Evolutionary conservation across 2,113 vertebrate species (phyloP).

Genomic region (Oostethus manadensis): DNA sequence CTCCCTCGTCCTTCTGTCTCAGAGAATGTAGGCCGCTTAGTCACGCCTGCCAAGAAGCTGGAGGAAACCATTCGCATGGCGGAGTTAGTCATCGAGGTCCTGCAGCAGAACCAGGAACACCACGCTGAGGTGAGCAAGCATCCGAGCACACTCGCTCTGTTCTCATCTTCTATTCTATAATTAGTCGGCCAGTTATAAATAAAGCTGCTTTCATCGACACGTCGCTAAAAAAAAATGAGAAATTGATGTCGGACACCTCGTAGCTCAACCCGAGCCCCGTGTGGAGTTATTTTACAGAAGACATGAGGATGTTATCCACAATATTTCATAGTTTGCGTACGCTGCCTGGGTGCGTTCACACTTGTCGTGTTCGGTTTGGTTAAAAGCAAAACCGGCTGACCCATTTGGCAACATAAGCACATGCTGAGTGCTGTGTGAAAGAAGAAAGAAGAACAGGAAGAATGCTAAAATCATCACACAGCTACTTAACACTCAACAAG

Average conservation of each 20-base stretch:
- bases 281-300: background rate
- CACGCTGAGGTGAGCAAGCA: slow-evolving; percentile 94
- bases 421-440: no score
- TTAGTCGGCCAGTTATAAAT: slow-evolving; percentile 46
- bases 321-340: background rate
- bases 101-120: slow-evolving; percentile 98
- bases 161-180: slow-evolving; percentile 23
- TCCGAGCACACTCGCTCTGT: slow-evolving; percentile 40
- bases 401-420: no score
- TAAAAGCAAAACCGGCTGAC: no score
- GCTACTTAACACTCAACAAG: no score
- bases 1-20: slow-evolving; percentile 88
- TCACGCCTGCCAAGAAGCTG: slow-evolving; percentile 98
- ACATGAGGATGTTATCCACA: background rate
- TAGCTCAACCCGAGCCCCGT: no score
- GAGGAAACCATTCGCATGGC: slow-evolving; percentile 98
- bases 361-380: no score
- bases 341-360: background rate
- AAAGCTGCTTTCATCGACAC: slow-evolving; percentile 57
- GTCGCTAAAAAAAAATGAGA: slow-evolving; percentile 15
- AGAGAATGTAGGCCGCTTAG: slow-evolving; percentile 99
- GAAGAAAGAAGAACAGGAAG: no score
- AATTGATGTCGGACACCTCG: background rate
- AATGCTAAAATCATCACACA: no score
- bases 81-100: slow-evolving; percentile 98